These are phyloP conservation scores for Leptinotarsa texana DNA, from an alignment of 1,140 invertebrate species.

Conservation along the genomic window DNA sequence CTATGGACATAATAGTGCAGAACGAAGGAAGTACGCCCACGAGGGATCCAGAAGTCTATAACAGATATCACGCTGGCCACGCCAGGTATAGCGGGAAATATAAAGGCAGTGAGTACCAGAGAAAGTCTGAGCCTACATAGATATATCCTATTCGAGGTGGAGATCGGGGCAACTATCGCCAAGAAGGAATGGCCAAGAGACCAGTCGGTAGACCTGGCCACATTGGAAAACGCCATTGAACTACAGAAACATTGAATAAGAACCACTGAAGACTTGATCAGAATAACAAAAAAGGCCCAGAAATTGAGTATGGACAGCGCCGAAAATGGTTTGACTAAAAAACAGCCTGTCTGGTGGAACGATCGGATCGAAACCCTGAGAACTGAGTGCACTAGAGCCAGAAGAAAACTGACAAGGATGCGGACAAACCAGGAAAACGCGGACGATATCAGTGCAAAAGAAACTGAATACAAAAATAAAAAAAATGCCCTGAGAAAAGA, in stretches of 20 bases:
- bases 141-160: not conserved
- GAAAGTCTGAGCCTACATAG: constrained; percentile 13
- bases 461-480: not conserved
- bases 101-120: constrained; percentile 1
- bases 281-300: not conserved
- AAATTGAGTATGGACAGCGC: not conserved
- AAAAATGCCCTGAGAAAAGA: not conserved
- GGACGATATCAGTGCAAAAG: not conserved
- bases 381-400: not conserved
- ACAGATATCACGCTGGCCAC: constrained; percentile 9
- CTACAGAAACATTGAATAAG: not conserved
- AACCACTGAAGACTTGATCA: not conserved
- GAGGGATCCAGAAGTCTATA: not conserved
- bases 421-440: not conserved
- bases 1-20: not conserved
- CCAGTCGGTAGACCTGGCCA: not conserved
- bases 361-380: not conserved
- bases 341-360: not conserved
- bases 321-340: not conserved
- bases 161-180: not conserved
- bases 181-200: not conserved
- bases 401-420: not conserved
- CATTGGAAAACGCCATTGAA: not conserved
- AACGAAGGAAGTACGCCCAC: constrained; percentile 9
- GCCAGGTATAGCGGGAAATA: not conserved